These are phyloP conservation scores for Gastracanthus pulcherrimus DNA, from an alignment of 2,888 invertebrate species.

Conservation along the genomic window DNA sequence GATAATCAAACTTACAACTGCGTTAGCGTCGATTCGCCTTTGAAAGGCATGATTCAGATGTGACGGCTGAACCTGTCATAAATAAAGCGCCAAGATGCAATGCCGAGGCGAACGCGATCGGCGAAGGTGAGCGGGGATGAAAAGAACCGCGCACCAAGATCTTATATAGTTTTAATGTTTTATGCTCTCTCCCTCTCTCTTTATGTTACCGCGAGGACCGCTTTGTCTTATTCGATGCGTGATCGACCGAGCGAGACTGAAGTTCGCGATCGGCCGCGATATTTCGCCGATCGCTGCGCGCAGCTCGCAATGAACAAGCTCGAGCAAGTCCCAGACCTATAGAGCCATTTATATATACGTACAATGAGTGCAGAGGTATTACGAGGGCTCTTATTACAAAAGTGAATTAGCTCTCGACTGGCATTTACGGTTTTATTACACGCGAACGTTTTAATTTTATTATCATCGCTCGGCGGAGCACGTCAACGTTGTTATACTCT, in stretches of 20 bases:
- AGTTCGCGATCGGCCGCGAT: not conserved
- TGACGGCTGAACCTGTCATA: not conserved
- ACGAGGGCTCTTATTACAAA: conserved; percentile 33
- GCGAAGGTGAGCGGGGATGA: conserved; percentile 12
- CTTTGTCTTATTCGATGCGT: conserved; percentile 19
- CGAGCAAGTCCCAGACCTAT: no score
- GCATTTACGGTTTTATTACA: conserved; percentile 44
- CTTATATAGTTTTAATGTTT: conserved; percentile 6
- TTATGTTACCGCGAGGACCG: not conserved
- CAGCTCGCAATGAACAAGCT: not conserved
- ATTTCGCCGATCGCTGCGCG: not conserved
- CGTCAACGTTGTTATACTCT: not conserved
- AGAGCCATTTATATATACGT: not conserved
- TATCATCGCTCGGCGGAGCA: not conserved
- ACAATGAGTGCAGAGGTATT: not conserved
- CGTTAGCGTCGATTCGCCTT: conserved; percentile 11
- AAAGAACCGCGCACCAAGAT: conserved; percentile 24
- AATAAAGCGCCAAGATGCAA: conserved; percentile 3
- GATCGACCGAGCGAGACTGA: not conserved
- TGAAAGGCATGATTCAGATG: conserved; percentile 10
- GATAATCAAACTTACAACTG: not conserved
- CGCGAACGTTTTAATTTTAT: conserved; percentile 44
- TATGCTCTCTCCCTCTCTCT: not conserved
- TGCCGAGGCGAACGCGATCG: not conserved
- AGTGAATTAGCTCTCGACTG: conserved; percentile 29